Evolutionary conservation across 1,140 invertebrate species (phyloP), one percentile per base, ranked within the genome.

Genomic region (Plectrocnemia conspersa): DNA sequence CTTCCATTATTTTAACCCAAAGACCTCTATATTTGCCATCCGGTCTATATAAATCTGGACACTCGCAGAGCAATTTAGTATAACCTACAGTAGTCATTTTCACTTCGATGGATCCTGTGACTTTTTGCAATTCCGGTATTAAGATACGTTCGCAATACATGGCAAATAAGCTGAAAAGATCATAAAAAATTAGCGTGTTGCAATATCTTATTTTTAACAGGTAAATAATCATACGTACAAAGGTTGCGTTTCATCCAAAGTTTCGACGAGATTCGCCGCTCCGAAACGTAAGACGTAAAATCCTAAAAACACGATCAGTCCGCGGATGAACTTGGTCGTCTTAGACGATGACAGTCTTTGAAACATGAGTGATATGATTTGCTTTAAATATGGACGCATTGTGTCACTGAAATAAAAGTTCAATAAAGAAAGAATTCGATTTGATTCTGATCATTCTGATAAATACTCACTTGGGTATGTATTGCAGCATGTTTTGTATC

Each of bases 91-190:
- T 88, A 45, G 89, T 86, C 45, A 95, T 85, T 79, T 95, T 97
- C 36, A 86, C 79, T 61, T 97, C 92, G 32, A 87, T 75, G 13
- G 77, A 74, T 6, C 89, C 91, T 6, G 81, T 80, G 6, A 97
- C 83, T 70, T 93, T 94, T 67, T 92, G 86, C 54, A 93, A 70
- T 68, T 98, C 93, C 4, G 83, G 68, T 15, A 97, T 76, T 24
- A 93, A 81, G 1, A 98, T 77, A 44, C 91, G 85, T 66, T 97
- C 92, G 25, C 94, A 63, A 11, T 98, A 88, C 91, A 96, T 96
- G 21, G 82, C 84, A 77, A 97, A 97, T 86, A 98, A 92, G 64
- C 88, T 90, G 66, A 9, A 74, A 77, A 66, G 44, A 61, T 64
- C n/a, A n/a, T n/a, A 29, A 46, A 1, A 15, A 33, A 33, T 33